phyloP scores from a whole-genome alignment of 1,140 invertebrate species.

The Eurosta solidaginis region DNA sequence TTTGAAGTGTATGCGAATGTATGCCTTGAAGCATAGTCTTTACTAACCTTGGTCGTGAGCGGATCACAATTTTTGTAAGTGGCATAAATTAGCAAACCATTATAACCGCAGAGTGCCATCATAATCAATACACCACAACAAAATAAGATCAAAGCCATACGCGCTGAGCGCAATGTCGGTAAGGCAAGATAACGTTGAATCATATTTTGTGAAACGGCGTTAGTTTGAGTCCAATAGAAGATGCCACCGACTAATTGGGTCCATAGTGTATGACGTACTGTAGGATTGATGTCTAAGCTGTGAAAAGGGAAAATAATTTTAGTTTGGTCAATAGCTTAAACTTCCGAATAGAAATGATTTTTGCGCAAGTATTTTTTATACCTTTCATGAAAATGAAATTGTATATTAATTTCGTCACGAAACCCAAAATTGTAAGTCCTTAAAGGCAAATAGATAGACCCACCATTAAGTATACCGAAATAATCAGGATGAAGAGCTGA shows the following conservation, averaged over 20 bases:
- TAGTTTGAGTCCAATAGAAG: slow-evolving; percentile 75
- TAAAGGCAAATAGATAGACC: no score
- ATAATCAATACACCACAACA: slow-evolving; percentile 63
- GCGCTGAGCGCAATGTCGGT: slow-evolving; percentile 68
- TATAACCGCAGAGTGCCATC: slow-evolving; percentile 68
- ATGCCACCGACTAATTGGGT: slow-evolving; percentile 76
- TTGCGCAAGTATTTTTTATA: no score
- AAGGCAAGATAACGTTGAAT: slow-evolving; percentile 71
- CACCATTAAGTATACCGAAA: no score
- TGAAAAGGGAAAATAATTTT: not conserved
- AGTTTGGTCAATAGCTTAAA: not conserved
- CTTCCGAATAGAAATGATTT: not conserved
- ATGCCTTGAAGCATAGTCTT: no score
- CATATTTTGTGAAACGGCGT: slow-evolving; percentile 81
- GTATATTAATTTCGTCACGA: no score
- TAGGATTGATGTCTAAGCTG: slow-evolving; percentile 76
- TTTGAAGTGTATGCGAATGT: not conserved
- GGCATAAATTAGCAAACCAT: slow-evolving; percentile 77
- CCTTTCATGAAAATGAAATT: no score
- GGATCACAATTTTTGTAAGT: slow-evolving; percentile 77
- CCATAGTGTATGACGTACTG: slow-evolving; percentile 81
- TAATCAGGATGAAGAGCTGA: no score
- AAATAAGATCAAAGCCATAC: slow-evolving; percentile 67
- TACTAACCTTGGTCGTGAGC: slow-evolving; percentile 64
- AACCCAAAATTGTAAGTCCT: no score